Evolutionary conservation across 23 tunicate genomes (phyloP).

Genomic region (Ascidia mentula): DNA sequence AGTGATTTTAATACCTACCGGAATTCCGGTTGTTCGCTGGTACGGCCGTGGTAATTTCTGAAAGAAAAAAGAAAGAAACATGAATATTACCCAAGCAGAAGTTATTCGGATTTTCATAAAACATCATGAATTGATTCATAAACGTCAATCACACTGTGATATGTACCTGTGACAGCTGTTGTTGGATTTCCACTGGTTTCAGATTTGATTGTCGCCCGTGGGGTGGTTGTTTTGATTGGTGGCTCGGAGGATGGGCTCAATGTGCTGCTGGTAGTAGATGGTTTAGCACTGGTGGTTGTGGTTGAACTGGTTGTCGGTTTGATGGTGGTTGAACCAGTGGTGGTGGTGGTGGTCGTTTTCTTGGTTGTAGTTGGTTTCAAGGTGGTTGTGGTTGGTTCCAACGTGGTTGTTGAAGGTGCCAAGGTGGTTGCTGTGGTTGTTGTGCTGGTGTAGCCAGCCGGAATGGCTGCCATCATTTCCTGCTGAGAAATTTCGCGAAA

Average conservation of each 20-base stretch:
- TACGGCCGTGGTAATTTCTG: too few species aligned
- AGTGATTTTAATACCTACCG: too few species aligned
- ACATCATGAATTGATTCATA: too few species aligned
- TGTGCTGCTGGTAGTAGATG: not conserved
- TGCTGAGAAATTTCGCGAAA: not conserved
- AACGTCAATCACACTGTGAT: not conserved
- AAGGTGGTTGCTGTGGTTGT: not conserved
- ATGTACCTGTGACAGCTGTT: not conserved
- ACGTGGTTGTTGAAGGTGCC: not conserved
- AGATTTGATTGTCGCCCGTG: not conserved
- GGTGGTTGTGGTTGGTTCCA: not conserved
- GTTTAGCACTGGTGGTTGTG: not conserved
- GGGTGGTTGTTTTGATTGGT: too few species aligned
- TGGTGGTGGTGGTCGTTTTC: not conserved
- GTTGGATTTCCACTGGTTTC: not conserved
- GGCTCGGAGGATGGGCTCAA: too few species aligned
- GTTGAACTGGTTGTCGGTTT: not conserved
- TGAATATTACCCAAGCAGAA: too few species aligned
- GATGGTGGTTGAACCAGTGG: not conserved
- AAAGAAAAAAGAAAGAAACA: too few species aligned
- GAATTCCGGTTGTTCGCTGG: too few species aligned
- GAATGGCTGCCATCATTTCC: not conserved
- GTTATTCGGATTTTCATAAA: too few species aligned
- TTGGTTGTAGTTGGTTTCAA: not conserved
- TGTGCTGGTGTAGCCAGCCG: not conserved